phyloP scores from a whole-genome alignment of 2,113 vertebrate species.

The Neolamprologus brichardi region DNA sequence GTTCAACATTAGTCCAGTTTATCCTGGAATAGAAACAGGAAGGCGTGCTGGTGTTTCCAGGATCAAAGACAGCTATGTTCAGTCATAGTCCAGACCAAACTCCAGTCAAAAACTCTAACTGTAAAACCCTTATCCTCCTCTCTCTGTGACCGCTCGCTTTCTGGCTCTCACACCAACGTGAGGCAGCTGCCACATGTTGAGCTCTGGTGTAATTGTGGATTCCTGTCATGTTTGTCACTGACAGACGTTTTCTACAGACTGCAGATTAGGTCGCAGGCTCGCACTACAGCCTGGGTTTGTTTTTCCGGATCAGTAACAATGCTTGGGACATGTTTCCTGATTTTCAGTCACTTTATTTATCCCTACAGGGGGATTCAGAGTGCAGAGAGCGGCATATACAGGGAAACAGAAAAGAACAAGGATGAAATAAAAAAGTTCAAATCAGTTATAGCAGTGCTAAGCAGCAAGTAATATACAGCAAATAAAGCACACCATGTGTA shows the following conservation, averaged over 20 bases:
- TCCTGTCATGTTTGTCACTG: not conserved
- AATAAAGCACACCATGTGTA: not conserved
- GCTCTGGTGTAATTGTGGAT: not conserved
- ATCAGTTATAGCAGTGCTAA: not conserved
- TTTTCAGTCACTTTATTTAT: not conserved
- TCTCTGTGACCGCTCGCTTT: not conserved
- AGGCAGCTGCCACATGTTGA: not conserved
- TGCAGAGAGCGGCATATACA: not conserved
- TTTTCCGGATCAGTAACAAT: not conserved
- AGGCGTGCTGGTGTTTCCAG: not conserved
- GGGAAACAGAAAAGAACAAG: not conserved
- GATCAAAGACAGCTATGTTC: not conserved
- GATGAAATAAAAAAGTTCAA: not conserved
- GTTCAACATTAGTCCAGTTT: not conserved
- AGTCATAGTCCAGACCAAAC: not conserved
- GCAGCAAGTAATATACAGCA: not conserved
- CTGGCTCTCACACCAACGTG: not conserved
- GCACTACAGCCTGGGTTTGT: not conserved
- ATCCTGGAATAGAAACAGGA: not conserved
- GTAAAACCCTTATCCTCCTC: not conserved
- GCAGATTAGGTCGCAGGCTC: not conserved
- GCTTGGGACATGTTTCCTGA: not conserved
- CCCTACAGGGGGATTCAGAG: not conserved
- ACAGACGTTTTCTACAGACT: not conserved
- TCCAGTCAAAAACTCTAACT: not conserved